A percentile compares a stretch with the other conserved stretches of the same genome.
Evolutionary conservation across 2,797 vertebrate species (phyloP).

Genomic region (Sebastes kiyomatsui): DNA sequence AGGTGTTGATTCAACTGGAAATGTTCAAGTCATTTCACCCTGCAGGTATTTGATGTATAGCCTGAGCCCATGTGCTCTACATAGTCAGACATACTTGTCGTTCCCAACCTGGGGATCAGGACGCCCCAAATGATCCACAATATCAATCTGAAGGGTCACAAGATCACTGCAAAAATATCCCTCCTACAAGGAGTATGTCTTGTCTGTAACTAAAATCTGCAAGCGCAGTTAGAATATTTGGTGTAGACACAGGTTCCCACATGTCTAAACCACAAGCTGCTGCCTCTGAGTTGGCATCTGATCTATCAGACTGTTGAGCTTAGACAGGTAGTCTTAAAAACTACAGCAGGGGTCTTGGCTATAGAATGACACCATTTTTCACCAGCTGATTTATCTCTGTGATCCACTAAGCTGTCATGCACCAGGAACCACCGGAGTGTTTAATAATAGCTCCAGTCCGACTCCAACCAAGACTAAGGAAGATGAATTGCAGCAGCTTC

Average conservation of each 20-base stretch:
- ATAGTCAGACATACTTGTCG: too few relatives aligned
- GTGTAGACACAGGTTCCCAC: not conserved
- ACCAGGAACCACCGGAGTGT: not conserved
- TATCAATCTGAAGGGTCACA: too few relatives aligned
- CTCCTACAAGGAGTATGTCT: too few relatives aligned
- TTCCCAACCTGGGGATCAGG: too few relatives aligned
- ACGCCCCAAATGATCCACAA: too few relatives aligned
- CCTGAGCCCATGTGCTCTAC: not conserved
- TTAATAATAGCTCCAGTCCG: constrained; percentile 8
- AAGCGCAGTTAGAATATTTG: too few relatives aligned
- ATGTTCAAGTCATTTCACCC: not conserved
- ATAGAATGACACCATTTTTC: not conserved
- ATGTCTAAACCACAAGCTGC: not conserved
- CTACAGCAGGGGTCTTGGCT: not conserved
- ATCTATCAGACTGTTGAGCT: not conserved
- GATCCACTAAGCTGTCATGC: not conserved
- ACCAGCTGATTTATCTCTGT: constrained; percentile 2
- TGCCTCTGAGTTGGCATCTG: not conserved
- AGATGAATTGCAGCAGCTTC: constrained; percentile 15
- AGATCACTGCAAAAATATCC: too few relatives aligned
- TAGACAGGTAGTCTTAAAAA: not conserved
- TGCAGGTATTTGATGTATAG: not conserved
- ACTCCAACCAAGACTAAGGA: not conserved
- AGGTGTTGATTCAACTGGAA: not conserved
- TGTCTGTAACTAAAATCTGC: too few relatives aligned